Evolutionary conservation across 2,797 vertebrate species (phyloP).

Genomic region (Danio aesculapii): DNA sequence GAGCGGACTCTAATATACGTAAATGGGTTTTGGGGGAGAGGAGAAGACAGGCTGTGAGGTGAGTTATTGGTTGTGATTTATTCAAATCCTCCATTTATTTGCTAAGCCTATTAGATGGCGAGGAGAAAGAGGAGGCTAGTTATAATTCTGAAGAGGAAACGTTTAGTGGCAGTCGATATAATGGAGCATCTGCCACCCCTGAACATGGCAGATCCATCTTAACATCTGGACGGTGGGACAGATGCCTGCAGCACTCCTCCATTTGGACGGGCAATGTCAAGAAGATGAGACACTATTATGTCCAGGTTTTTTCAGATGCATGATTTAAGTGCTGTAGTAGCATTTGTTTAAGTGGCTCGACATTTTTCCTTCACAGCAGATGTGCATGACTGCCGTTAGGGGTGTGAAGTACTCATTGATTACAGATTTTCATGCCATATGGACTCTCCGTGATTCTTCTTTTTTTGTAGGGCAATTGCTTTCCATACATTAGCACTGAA

Average conservation of each 20-base stretch:
- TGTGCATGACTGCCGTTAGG: constrained; percentile 34
- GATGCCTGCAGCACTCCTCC: constrained; percentile 62
- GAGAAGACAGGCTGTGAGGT: constrained; percentile 68
- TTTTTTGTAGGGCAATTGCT: constrained; percentile 13
- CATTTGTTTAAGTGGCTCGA: constrained; percentile 42
- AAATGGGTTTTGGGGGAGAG: constrained; percentile 65
- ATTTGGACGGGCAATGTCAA: constrained; percentile 57
- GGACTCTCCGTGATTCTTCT: neutral
- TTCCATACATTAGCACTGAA: neutral
- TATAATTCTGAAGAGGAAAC: constrained; percentile 74
- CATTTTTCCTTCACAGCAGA: constrained; percentile 46
- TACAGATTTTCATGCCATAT: constrained; percentile 13
- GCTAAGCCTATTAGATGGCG: constrained; percentile 80
- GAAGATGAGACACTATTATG: constrained; percentile 49
- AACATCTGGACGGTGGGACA: constrained; percentile 63
- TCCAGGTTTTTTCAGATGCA: constrained; percentile 14
- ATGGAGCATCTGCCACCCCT: constrained; percentile 76
- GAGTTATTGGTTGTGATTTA: constrained; percentile 75
- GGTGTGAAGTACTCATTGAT: constrained; percentile 30
- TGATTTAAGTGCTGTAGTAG: constrained; percentile 27
- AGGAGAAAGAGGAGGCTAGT: constrained; percentile 64
- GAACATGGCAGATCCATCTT: constrained; percentile 72
- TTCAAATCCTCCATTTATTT: constrained; percentile 81
- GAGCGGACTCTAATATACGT: constrained; percentile 68
- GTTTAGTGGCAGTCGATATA: constrained; percentile 71